Conservation (phyloP, 2,797 vertebrate species). For the Pogonophryne albipinna region DNA sequence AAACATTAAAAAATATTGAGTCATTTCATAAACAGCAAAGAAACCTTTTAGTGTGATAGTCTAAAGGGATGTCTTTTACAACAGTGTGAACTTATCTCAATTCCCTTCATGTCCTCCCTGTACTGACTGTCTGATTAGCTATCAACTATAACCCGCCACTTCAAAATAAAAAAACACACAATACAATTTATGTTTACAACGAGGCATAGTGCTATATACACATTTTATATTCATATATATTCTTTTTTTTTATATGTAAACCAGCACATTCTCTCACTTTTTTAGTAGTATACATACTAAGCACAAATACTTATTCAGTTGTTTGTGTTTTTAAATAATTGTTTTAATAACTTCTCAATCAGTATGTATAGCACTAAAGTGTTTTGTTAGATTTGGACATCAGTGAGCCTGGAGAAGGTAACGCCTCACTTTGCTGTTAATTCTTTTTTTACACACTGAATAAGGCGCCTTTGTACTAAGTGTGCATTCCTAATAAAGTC, state of each 20-base stretch:
- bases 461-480: constrained; percentile 87
- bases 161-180: constrained; percentile 65
- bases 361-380: constrained; percentile 80
- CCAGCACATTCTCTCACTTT: constrained; percentile 87
- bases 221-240: constrained; percentile 82
- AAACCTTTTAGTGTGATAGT: constrained; percentile 67
- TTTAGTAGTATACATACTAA: constrained; percentile 86
- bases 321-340: constrained; percentile 49
- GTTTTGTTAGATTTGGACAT: constrained; percentile 68
- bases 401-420: constrained; percentile 59
- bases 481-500: constrained; percentile 86
- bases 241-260: constrained; percentile 87
- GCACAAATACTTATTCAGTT: constrained; percentile 84
- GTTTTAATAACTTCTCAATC: constrained; percentile 57
- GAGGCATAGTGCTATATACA: constrained; percentile 89
- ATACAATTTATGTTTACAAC: constrained; percentile 84
- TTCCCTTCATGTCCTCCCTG: constrained; percentile 80
- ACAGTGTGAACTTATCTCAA: constrained; percentile 73
- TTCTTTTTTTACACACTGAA: constrained; percentile 72
- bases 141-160: constrained; percentile 70
- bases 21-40: constrained; percentile 67
- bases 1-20: constrained; percentile 58
- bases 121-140: constrained; percentile 71
- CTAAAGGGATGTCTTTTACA: constrained; percentile 81
- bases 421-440: constrained; percentile 48